These are phyloP conservation scores for Pseudomyrmex cubaensis DNA, from an alignment of 1,140 invertebrate genomes.

Conservation along the genomic window DNA sequence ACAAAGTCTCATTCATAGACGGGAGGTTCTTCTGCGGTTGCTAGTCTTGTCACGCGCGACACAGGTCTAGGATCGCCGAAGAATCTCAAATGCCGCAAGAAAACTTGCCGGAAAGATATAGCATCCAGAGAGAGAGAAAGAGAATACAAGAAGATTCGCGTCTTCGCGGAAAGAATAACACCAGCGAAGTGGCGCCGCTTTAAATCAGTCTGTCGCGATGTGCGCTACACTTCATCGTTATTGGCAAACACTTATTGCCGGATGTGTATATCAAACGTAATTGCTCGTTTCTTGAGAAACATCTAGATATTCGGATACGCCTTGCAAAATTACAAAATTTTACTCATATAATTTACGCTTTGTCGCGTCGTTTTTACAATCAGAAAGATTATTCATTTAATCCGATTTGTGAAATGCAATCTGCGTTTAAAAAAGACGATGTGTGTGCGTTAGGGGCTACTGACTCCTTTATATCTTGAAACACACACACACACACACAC, in stretches of 20 bases:
- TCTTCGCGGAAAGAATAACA: constrained; percentile 53
- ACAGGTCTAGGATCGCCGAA: constrained; percentile 52
- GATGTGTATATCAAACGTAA: neutral
- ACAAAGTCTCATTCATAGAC: constrained; percentile 61
- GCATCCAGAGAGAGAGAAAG: constrained; percentile 28
- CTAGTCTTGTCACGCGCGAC: constrained; percentile 63
- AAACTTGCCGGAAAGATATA: constrained; percentile 3
- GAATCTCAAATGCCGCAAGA: constrained; percentile 62
- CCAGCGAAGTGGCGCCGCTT: constrained; percentile 17
- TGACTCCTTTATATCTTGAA: constrained; percentile 6
- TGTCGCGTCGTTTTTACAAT: too few species aligned
- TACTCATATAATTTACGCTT: too few species aligned
- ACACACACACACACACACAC: neutral
- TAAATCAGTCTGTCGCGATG: constrained; percentile 1
- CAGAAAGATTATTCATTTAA: too few species aligned
- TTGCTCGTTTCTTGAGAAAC: too few species aligned
- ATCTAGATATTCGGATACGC: too few species aligned
- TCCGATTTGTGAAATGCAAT: neutral
- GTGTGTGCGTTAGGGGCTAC: neutral
- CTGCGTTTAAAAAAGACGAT: neutral
- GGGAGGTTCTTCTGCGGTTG: neutral
- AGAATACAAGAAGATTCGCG: constrained; percentile 59
- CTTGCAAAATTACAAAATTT: too few species aligned
- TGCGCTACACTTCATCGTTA: neutral
- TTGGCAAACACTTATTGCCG: neutral